Conservation (phyloP, 1,140 invertebrate genomes). For the Ericerus pela region DNA sequence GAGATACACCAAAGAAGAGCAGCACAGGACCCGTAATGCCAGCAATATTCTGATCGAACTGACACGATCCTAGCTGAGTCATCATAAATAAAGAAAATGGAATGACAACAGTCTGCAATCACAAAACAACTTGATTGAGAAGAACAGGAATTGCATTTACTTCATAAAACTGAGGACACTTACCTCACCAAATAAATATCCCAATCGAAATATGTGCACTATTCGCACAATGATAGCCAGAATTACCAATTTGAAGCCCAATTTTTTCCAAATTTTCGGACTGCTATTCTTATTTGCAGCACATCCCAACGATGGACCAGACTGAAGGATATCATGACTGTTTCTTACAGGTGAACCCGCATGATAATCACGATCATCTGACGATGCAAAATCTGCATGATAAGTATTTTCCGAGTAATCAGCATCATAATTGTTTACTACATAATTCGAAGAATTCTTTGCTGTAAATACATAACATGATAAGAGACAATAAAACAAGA, state of each 20-base stretch:
- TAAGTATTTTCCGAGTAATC: too few relatives aligned
- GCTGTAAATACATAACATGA: too few relatives aligned
- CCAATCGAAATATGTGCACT: background rate
- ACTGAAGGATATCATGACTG: too few relatives aligned
- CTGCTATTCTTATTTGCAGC: too few relatives aligned
- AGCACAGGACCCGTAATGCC: background rate
- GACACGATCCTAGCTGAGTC: background rate
- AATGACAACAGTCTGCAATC: background rate
- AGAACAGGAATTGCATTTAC: background rate
- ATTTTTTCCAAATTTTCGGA: slow-evolving; percentile 1
- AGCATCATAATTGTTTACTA: too few relatives aligned
- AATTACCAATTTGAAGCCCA: background rate
- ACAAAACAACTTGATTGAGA: background rate
- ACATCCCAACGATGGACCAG: too few relatives aligned
- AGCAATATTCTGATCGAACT: background rate
- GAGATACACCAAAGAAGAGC: background rate
- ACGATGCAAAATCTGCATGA: too few relatives aligned
- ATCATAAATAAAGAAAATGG: background rate
- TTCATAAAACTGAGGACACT: too few relatives aligned
- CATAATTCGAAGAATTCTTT: too few relatives aligned
- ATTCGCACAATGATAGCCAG: background rate
- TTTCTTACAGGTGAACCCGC: too few relatives aligned
- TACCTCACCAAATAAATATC: slow-evolving; percentile 2
- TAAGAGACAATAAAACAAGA: too few relatives aligned
- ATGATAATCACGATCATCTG: too few relatives aligned